Base-by-base conservation (phyloP, 30 jellyfish, hydroid and myxozoan species). In the Cassiopea xamachana region DNA sequence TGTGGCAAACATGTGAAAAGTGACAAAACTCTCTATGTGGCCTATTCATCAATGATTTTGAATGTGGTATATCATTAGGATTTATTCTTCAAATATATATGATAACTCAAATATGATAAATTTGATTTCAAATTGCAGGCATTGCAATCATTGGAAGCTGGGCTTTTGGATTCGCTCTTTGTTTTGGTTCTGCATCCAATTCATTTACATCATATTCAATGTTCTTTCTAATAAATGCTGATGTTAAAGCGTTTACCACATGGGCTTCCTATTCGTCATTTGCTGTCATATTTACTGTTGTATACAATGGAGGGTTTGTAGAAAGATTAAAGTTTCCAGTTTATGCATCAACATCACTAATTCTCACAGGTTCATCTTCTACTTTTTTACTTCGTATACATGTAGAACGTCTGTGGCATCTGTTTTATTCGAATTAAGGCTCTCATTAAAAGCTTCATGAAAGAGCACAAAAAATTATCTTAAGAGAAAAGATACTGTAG, bases 291-390 rank as follows among this genome's bases (percentile, higher is more conserved):
- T 84, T 94, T 49, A 75, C 92, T 19, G 97, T 85, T 6, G 48
- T 94, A 48, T 76, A 61, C 14, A 94, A 90, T 93, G 95, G 97
- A 27, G 98, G 98, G 48, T 94, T 94, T 80, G 90, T 90, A 13
- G 90, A 97, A 74, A 84, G 98, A 60, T 58, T 94, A 96, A 73
- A 85, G 72, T 69, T 64, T 58, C 87, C 93, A 94, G 86, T 90
- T 39, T 94, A 94, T 78, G 94, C 94, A 6, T 46, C 92, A 15
- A 58, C 93, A 8, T 74, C 98, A n/a, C 7, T 81, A 15, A n/a
- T 94, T 49, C 83, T 94, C 47, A 55, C 97, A 74, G 98, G 98
- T 94, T 79, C 15, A 8, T 5, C 69, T 6, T 14, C 8, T 59
- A 14, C 69, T 59, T 59, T 59, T 7, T 14, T 6, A 6, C 14